A percentile compares a stretch with the other conserved stretches of the same genome.
These are phyloP conservation scores for Chiloscyllium plagiosum DNA, from an alignment of 2,113 vertebrate genomes.

Conservation along the genomic window DNA sequence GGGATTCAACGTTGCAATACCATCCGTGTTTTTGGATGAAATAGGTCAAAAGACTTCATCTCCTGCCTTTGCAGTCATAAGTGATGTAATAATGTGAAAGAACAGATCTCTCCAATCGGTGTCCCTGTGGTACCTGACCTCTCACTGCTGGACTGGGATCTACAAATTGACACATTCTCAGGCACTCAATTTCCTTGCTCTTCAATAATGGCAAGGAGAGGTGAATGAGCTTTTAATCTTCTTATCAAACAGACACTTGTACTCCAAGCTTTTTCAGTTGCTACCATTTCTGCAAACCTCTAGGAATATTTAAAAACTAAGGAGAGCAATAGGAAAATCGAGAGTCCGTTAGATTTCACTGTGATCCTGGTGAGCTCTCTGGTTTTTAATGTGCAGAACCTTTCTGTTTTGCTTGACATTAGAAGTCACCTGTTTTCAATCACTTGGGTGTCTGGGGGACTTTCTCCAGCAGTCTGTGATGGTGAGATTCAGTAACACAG, in stretches of 20 bases:
- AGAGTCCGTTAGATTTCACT: background rate
- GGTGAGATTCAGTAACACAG: no score
- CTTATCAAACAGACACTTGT: background rate
- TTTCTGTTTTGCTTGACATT: no score
- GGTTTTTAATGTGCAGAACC: background rate
- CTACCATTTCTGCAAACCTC: background rate
- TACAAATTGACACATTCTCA: no score
- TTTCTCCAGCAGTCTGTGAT: no score
- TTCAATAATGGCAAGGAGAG: no score
- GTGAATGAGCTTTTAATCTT: background rate
- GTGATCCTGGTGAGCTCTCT: background rate
- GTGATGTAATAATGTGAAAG: background rate
- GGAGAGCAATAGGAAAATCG: no score
- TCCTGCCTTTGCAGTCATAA: background rate
- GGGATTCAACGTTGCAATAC: background rate
- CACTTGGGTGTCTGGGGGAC: no score
- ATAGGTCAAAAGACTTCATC: background rate
- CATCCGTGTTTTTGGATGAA: background rate
- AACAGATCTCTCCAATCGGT: background rate
- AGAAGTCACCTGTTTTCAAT: no score
- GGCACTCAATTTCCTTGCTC: no score
- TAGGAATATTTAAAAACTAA: background rate
- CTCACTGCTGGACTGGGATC: background rate
- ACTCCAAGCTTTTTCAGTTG: background rate
- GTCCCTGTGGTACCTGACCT: background rate